A percentile compares a stretch with the other conserved stretches of the same genome.
Conservation (phyloP, 2,888 invertebrate genomes). For the Ophion ventricosus region DNA sequence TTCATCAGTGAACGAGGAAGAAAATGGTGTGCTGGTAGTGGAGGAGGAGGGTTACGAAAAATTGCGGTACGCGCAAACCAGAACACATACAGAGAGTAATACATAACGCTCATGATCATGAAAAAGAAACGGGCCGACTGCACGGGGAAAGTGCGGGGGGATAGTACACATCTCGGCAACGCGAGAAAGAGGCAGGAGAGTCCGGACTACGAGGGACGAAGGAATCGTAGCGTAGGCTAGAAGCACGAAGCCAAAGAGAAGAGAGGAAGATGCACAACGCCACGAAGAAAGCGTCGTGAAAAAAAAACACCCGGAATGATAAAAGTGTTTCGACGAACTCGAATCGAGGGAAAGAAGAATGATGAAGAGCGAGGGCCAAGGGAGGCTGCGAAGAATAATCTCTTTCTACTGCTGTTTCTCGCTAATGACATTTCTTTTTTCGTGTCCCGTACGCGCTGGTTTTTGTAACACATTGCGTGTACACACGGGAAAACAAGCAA, state of each 20-base stretch:
- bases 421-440: conserved; percentile 62
- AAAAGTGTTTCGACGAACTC: conserved; percentile 38
- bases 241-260: not conserved
- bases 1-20: too few species aligned
- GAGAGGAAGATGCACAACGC: not conserved
- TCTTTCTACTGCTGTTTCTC: conserved; percentile 49
- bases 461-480: not conserved
- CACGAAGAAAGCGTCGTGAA: not conserved
- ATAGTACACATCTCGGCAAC: not conserved
- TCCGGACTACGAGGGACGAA: not conserved
- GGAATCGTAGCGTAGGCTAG: not conserved
- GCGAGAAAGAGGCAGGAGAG: conserved; percentile 7
- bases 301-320: conserved; percentile 28
- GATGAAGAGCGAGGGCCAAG: too few species aligned
- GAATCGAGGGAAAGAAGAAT: conserved; percentile 33
- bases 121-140: not conserved
- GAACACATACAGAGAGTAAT: too few species aligned
- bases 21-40: too few species aligned
- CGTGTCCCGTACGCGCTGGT: not conserved
- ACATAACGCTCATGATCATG: too few species aligned
- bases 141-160: too few species aligned
- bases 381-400: conserved; percentile 5
- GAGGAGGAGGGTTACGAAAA: too few species aligned
- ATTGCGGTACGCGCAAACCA: too few species aligned
- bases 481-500: not conserved